Conservation (phyloP, 2,113 vertebrate genomes). For the Gallinago paraguaiae region DNA sequence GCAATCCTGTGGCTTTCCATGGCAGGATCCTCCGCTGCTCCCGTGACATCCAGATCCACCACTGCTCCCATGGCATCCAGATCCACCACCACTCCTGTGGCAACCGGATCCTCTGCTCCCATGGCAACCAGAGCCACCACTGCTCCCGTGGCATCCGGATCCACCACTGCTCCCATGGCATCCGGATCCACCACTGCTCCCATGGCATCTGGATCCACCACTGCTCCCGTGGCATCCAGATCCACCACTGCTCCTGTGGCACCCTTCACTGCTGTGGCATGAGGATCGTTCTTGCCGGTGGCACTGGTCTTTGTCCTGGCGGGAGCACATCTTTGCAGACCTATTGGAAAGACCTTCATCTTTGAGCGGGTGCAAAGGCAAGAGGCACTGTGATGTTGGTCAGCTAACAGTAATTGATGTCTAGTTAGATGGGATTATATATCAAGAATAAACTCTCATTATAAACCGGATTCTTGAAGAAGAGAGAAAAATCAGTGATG, state of each 20-base stretch:
- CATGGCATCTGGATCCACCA: not conserved
- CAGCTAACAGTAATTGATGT: not conserved
- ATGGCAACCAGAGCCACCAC: accelerated
- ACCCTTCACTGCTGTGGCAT: not conserved
- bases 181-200: not conserved
- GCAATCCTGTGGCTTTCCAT: not conserved
- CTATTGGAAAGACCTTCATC: not conserved
- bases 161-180: not conserved
- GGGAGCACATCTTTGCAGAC: conserved; percentile 31
- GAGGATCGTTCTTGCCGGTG: not conserved
- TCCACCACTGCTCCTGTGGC: not conserved
- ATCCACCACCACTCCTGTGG: not conserved
- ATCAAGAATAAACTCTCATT: not conserved
- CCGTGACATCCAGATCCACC: not conserved
- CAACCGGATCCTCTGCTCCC: not conserved
- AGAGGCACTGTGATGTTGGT: not conserved
- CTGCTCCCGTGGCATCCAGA: accelerated
- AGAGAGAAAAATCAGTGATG: not conserved
- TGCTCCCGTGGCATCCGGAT: not conserved
- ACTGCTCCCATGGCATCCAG: not conserved
- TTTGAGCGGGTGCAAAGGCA: not conserved
- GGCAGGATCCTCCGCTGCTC: not conserved
- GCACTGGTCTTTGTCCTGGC: conserved; percentile 31
- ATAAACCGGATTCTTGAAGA: not conserved
- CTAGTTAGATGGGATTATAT: not conserved